These are phyloP conservation scores for Acomys russatus DNA, from an alignment of 2,797 vertebrate species.

Conservation along the genomic window DNA sequence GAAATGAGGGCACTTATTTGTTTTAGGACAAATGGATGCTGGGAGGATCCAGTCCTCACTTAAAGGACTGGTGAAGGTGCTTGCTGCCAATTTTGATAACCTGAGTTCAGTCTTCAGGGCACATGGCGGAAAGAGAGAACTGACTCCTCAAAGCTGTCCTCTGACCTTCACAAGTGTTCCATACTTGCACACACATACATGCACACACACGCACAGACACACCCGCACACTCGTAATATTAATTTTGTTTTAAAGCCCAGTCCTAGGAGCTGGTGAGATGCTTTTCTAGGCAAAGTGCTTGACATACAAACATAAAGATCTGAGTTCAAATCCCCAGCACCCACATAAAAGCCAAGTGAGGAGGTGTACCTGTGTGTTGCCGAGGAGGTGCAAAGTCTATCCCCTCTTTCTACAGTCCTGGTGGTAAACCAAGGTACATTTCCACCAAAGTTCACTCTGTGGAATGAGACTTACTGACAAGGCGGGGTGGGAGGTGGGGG, in stretches of 20 bases:
- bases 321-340: background rate
- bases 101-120: background rate
- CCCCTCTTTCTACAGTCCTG: background rate
- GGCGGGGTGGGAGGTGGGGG: background rate
- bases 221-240: background rate
- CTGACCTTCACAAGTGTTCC: background rate
- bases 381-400: background rate
- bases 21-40: background rate
- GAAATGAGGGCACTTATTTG: background rate
- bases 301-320: background rate
- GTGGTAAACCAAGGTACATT: background rate
- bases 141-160: background rate
- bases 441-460: background rate
- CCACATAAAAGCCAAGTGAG: background rate
- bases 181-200: background rate
- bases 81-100: too few species aligned
- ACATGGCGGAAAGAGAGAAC: background rate
- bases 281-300: background rate
- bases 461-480: background rate
- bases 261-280: background rate
- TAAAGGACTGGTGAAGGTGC: background rate
- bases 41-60: background rate
- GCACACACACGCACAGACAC: background rate
- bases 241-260: background rate
- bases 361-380: background rate